Evolutionary conservation across 2,113 vertebrate genomes (phyloP), one percentile per base, ranked within the genome.

Genomic region (Semicossyphus pulcher): DNA sequence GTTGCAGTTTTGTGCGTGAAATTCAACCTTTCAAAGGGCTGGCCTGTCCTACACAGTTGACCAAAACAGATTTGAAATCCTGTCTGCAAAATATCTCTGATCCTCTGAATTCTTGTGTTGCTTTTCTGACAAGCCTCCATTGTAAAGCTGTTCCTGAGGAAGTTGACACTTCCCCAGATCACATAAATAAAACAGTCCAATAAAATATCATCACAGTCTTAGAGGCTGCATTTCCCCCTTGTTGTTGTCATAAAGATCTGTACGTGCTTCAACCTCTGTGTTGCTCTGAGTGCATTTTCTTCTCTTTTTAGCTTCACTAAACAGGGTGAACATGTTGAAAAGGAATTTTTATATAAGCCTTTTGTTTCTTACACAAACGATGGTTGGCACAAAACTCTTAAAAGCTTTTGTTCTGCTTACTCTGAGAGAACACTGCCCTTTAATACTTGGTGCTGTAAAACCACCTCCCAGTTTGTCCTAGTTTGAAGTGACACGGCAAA

Each of bases 161-260:
- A 71, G 59, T 25, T 51, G 44, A 29, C 49, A 37, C 5, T 28
- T 63, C 29, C 34, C 37, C 23, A 26, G 7, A 44, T 54, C 14
- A 67, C 45, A 29, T 51, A 21, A 54, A 54, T 44, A 59, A 58
- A 63, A 70, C 23, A 52, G 29, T 4, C n/a, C 26, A 54, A 37
- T 48, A 26, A 37, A 62, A 26, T 34, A 37, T 12, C 3, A 25
- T 42, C 51, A 49, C 48, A 4, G 11, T 42, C 10, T 45, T 44
- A 12, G 11, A 56, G 5, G 23, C 21, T 34, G 20, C 21, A 28
- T 75, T 49, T 47, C 15, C 60, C 23, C 4, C 45, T 45, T 8
- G 21, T 20, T 57, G 57, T 21, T 28, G 18, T 59, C 58, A 28
- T n/a, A 11, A 32, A 72, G 58, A 7, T 18, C 8, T 71, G 23